A percentile compares a stretch with the other conserved stretches of the same genome.
phyloP scores from a whole-genome alignment of 1,140 invertebrate species.

The Aphidius ervi region DNA sequence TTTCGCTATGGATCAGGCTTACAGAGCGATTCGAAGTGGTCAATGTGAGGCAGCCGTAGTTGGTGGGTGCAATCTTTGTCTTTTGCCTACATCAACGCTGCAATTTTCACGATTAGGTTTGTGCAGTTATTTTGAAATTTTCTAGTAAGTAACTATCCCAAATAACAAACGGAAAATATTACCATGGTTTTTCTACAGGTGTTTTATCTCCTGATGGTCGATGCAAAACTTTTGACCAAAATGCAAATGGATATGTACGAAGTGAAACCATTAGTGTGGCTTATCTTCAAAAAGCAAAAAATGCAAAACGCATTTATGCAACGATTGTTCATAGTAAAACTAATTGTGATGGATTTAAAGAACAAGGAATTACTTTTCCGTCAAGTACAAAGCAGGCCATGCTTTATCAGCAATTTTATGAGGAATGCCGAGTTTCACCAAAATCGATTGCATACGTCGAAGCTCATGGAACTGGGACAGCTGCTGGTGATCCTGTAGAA shows the following conservation, averaged over 20 bases:
- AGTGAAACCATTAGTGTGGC: slow-evolving; percentile 73
- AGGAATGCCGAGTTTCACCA: slow-evolving; percentile 74
- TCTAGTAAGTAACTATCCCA: slow-evolving; percentile 49
- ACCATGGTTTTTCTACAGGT: slow-evolving; percentile 54
- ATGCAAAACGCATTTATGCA: slow-evolving; percentile 74
- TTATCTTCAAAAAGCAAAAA: slow-evolving; percentile 75
- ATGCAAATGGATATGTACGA: slow-evolving; percentile 70
- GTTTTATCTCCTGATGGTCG: slow-evolving; percentile 81
- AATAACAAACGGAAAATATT: background rate
- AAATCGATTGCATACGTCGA: slow-evolving; percentile 75
- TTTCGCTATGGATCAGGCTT: slow-evolving; percentile 79
- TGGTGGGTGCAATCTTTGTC: slow-evolving; percentile 74
- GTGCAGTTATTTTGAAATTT: slow-evolving; percentile 60
- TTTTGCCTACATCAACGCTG: slow-evolving; percentile 82
- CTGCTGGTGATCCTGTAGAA: slow-evolving; percentile 84
- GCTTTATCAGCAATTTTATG: slow-evolving; percentile 79
- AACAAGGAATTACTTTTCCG: slow-evolving; percentile 87
- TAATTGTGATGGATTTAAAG: slow-evolving; percentile 79
- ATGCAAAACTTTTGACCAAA: slow-evolving; percentile 87
- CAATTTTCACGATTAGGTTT: slow-evolving; percentile 64
- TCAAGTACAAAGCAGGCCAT: slow-evolving; percentile 76
- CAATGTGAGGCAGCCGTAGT: slow-evolving; percentile 85
- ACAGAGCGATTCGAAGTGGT: slow-evolving; percentile 69
- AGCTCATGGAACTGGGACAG: slow-evolving; percentile 84
- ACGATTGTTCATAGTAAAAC: slow-evolving; percentile 65